Evolutionary conservation across 2,888 invertebrate genomes (phyloP), one percentile per base, ranked within the genome.

Genomic region (Amiota mariae): DNA sequence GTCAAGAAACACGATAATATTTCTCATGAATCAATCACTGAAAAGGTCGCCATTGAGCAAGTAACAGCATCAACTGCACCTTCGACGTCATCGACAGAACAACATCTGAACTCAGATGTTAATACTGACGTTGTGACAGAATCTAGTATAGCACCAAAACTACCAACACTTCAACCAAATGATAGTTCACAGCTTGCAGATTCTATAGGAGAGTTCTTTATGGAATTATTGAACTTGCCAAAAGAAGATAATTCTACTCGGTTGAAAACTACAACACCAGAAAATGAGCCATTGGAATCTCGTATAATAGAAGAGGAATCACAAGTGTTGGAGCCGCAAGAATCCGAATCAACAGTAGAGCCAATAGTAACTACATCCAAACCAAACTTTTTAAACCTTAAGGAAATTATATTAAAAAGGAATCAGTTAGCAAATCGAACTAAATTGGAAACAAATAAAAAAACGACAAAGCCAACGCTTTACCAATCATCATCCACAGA

Each of bases 301-400:
- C 94, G 90, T 96, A 97, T 93, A 94, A 92, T 82, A 90, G 92
- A 71, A 92, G 89, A 70, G 92, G 90, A 83, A 10, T 8, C 18
- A 10, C 79, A 79, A 18, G 20, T n/a, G n/a, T 18, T 70, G n/a
- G 70, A 75, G 15, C 3, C 46, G 24, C 12, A n/a, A 4, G 54
- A 64, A 15, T 36, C 1, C 36, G 3, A 11, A 54, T 15, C 54
- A 73, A 24, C 66, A 51, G 15, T 20, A 13, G 36, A n/a, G 4
- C n/a, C 57, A 18, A 49, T 11, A 12, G 9, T 24, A 51, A 20
- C 24, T 24, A 71, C 75, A 1, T 75, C 49, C 0, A 89, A 86
- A 73, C 88, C 90, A 0, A 89, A 84, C 73, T 90, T 90, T 67
- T 75, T 89, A 77, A 90, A 90, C 76, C 85, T 90, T 1, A 91